Evolutionary conservation across 2,113 vertebrate species (phyloP), one percentile per base, ranked within the genome.

Genomic region (Pantherophis guttatus): DNA sequence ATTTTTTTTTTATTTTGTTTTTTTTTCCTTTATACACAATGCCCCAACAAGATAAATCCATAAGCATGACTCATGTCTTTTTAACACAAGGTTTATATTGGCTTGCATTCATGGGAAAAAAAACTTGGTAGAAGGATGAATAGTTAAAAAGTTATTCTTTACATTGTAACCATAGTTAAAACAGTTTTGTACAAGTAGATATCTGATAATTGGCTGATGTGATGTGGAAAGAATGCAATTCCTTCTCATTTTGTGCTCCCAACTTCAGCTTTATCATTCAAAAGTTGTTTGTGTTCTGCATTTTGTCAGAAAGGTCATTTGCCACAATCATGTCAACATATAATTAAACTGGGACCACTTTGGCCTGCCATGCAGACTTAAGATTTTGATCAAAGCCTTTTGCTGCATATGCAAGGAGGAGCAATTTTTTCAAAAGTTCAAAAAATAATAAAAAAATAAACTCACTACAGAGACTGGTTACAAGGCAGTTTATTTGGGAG

Each of bases 141-240:
- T 92, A n/a, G 88, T 90, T 94, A 90, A 93, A 92, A 39, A 93
- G 93, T 92, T 65, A 86, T 65, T 93, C 90, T 93, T 91, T 6
- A 44, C 70, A 87, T 86, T 94, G 62, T 91, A 90, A 94, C 89
- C 62, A 44, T 17, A 91, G 91, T 91, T 95, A 26, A 91, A 91
- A 95, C 87, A 48, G 90, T 91, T 94, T 70, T 95, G 96, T 97
- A 95, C 93, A 96, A 96, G 97, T 94, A 50, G 19, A 33, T 94
- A 93, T 90, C 62, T 93, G 94, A 95, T 96, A 95, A 92, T 91
- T 94, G 87, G 96, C 97, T 98, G 98, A 98, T 97, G 97, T 97
- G 93, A 97, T 98, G 95, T 97, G 98, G 97, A 98, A 98, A 97
- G 97, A 98, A 98, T 98, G 98, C 95, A 97, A 96, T 98, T 98